Evolutionary conservation across 2,113 vertebrate species (phyloP).

Genomic region (Apodemus speciosus): DNA sequence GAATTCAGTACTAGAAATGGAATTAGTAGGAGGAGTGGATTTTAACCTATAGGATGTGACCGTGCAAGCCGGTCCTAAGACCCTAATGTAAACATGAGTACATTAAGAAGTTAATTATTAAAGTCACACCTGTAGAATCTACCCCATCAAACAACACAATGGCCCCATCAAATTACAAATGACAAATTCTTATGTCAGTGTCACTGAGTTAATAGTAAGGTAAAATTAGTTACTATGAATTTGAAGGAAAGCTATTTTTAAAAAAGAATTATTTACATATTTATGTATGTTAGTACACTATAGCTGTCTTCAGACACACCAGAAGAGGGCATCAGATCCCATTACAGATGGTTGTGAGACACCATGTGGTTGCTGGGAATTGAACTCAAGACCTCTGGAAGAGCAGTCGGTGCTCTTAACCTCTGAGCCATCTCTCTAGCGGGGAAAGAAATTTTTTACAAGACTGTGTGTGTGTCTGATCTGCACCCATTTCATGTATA

Average conservation of each 20-base stretch:
- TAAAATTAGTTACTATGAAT: constrained; percentile 11
- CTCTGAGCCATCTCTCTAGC: no score
- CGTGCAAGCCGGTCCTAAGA: not conserved
- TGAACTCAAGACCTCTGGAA: no score
- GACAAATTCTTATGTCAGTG: not conserved
- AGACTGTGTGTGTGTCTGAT: not conserved
- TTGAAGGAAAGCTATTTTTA: constrained; percentile 3
- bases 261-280: no score
- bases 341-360: no score
- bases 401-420: no score
- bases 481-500: not conserved
- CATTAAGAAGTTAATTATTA: not conserved
- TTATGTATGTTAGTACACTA: no score
- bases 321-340: no score
- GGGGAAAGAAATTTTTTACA: not conserved
- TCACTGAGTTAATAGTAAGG: constrained; percentile 3
- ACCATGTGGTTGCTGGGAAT: no score
- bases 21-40: not conserved
- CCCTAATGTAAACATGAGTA: not conserved
- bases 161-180: not conserved
- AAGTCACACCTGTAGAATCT: not conserved
- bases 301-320: no score
- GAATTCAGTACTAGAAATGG: not conserved
- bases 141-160: not conserved
- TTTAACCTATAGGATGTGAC: not conserved